A percentile compares a stretch with the other conserved stretches of the same genome.
These are phyloP conservation scores for Desoria tigrina DNA, from an alignment of 2,888 invertebrate species.

Conservation along the genomic window DNA sequence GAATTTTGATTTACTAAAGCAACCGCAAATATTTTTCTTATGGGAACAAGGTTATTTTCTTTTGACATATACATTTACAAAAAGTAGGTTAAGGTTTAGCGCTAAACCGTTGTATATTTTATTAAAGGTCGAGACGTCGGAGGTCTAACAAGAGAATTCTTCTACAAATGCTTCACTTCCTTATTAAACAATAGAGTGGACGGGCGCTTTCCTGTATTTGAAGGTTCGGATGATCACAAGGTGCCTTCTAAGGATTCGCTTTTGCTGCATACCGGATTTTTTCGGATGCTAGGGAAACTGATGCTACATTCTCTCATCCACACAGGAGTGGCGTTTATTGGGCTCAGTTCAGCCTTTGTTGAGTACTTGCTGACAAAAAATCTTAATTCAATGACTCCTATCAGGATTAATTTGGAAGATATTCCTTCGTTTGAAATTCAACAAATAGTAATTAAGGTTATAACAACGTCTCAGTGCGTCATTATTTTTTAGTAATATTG, in stretches of 20 bases:
- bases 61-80: too few species aligned
- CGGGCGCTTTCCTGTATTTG: not conserved
- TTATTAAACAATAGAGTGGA: not conserved
- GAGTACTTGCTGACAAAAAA: not conserved
- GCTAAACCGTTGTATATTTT: not conserved
- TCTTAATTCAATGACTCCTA: not conserved
- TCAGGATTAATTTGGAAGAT: not conserved
- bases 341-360: not conserved
- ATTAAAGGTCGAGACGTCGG: not conserved
- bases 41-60: not conserved
- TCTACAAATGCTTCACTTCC: not conserved
- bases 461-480: too few species aligned
- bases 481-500: not conserved
- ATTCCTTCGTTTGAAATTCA: not conserved
- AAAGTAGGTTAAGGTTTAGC: not conserved
- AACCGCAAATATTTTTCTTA: not conserved
- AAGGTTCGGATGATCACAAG: not conserved
- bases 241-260: not conserved
- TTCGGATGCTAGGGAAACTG: not conserved
- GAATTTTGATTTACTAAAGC: not conserved
- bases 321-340: constrained; percentile 1
- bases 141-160: not conserved
- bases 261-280: not conserved
- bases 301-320: not conserved
- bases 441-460: not conserved